Base-by-base conservation (phyloP, 1,140 invertebrate species). In the Trichonephila clavipes region DNA sequence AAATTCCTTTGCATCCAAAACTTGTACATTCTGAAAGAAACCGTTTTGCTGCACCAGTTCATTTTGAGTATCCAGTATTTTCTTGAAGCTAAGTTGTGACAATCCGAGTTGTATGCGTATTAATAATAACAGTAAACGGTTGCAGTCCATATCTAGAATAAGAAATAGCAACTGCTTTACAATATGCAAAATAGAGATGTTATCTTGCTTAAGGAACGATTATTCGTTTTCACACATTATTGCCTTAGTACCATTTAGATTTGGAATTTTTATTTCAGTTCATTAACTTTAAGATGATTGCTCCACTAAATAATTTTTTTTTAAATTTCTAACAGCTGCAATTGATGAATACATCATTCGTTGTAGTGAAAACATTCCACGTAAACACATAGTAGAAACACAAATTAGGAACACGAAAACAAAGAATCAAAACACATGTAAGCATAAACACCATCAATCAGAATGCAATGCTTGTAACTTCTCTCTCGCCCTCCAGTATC, bases 151-250 rank as follows among this genome's bases (percentile, higher is more conserved):
- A 28, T 21, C 28, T 12, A 16, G 51, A 18, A 51, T 64, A 51
- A 14, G 85, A 92, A 51, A 81, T 85, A n/a, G 85, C 19, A 28
- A 81, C 90, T 10, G 44, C 77, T 66, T 92, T 85, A 10, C 28
- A 81, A 59, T 92, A 66, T 44, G 85, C 19, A 28, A 24, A 34
- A 64, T 28, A 64, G 61, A 2, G 10, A 40, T n/a, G 34, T 51
- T 5, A 44, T 44, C 58, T 83, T n/a, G 21, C 51, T 51, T n/a
- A 5, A 8, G 82, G 58, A 51, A 58, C 14, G 6, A 18, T 40
- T 2, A n/a, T 58, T 83, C 82, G 2, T 16, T 59, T 83, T 10
- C 51, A 83, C 51, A 83, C 3, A 58, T 18, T 24, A 14, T 8
- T 83, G 3, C 44, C n/a, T 51, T 12, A 24, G 19, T 59, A 83